phyloP scores from a whole-genome alignment of 2,113 vertebrate genomes.

The Gopherus evgoodei region DNA sequence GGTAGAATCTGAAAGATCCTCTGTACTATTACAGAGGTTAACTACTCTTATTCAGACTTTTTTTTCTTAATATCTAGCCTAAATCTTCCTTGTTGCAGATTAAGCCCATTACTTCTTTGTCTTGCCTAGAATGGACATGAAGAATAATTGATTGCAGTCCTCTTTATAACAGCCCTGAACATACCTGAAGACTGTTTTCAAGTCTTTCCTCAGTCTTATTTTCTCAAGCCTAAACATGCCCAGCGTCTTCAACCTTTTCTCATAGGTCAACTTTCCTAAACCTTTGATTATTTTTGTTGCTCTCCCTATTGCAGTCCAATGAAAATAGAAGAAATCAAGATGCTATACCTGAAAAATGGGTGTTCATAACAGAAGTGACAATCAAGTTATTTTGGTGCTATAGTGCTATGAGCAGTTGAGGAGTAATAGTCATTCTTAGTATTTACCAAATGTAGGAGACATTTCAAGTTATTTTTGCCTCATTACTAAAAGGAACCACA shows the following conservation, averaged over 20 bases:
- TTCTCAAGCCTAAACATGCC: not conserved
- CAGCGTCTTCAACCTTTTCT: not conserved
- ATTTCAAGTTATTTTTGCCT: slow-evolving; percentile 33
- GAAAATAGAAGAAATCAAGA: not conserved
- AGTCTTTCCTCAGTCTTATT: not conserved
- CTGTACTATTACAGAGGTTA: not conserved
- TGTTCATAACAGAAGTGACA: slow-evolving; percentile 35
- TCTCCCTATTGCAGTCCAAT: not conserved
- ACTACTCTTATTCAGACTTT: no score
- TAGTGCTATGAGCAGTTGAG: not conserved
- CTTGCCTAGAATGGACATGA: not conserved
- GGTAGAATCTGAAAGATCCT: not conserved
- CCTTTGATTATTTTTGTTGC: not conserved
- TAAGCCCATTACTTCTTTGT: not conserved
- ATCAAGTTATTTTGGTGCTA: not conserved
- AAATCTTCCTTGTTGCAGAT: no score
- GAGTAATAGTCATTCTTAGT: not conserved
- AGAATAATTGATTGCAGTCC: not conserved
- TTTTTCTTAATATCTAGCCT: no score
- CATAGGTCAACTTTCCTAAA: not conserved
- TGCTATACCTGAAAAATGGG: not conserved
- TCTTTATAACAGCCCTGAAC: not conserved
- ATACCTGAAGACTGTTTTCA: not conserved
- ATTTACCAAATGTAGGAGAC: slow-evolving; percentile 44
- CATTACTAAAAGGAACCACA: slow-evolving; percentile 40